Evolutionary conservation across 2,888 invertebrate genomes (phyloP).

Genomic region (Ferdinandea cuprea): DNA sequence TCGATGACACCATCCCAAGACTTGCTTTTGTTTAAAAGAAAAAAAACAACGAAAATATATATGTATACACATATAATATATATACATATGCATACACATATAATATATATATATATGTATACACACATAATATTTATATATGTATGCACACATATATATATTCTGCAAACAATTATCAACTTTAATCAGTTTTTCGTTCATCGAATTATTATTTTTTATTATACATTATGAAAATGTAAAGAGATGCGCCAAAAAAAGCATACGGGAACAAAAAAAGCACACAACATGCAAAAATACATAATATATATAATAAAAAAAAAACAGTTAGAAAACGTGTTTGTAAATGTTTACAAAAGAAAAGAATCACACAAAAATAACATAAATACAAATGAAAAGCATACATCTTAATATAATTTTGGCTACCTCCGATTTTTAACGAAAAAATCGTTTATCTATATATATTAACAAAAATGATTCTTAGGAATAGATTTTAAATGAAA

Average conservation of each 20-base stretch:
- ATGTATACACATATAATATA: neutral
- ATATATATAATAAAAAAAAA: slow-evolving; percentile 23
- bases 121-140: neutral
- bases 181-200: slow-evolving; percentile 35
- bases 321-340: slow-evolving; percentile 29
- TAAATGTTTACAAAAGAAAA: slow-evolving; percentile 55
- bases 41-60: neutral
- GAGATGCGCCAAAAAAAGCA: slow-evolving; percentile 40
- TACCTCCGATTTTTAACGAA: slow-evolving; percentile 20
- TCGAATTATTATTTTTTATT: slow-evolving; percentile 19
- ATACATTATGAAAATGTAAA: slow-evolving; percentile 21
- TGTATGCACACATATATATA: neutral
- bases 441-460: slow-evolving; percentile 46
- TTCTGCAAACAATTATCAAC: slow-evolving; percentile 61
- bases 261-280: slow-evolving; percentile 50
- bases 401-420: slow-evolving; percentile 32
- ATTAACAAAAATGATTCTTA: slow-evolving; percentile 64
- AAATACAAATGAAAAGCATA: slow-evolving; percentile 64
- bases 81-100: neutral
- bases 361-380: slow-evolving; percentile 41
- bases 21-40: slow-evolving; percentile 32
- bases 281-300: slow-evolving; percentile 57
- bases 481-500: slow-evolving; percentile 48
- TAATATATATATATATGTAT: neutral
- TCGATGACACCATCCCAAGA: slow-evolving; percentile 54